Evolutionary conservation across 2,888 invertebrate genomes (phyloP), one percentile per base, ranked within the genome.

Genomic region (Epinotia ramella): DNA sequence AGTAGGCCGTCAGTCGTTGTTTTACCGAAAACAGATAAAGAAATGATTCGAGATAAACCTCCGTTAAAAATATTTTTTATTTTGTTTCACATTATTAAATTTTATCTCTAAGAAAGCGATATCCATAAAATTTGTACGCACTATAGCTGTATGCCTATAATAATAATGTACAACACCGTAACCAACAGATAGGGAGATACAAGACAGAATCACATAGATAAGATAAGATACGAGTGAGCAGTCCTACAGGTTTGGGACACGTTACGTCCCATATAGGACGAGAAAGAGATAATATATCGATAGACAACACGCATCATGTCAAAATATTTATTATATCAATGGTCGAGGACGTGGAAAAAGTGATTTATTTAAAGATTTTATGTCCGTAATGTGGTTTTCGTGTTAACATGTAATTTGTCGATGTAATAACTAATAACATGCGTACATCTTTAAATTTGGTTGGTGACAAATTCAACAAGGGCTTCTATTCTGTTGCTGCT

Each of bases 241-340:
- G 76, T 80, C 81, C 81, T 79, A 85, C 85, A 88, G 86, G 85
- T 83, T 84, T 81, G 49, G 74, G 80, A 80, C 86, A 82, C 84
- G 85, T 80, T 86, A 84, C 20, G 56, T 84, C 83, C 82, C 81
- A 80, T 82, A 78, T 81, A 76, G 79, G 79, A 78, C 80, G 80
- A 80, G 40, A 79, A 64, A 3, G 73, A 81, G 84, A 87, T 84
- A 84, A 83, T 78, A 56, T 75, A 67, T 72, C 72, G 79, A 80
- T 79, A 81, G 79, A 84, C 78, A 81, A 82, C 79, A 83, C 78
- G 77, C 78, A 78, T 75, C 77, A 79, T 85, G 89, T 89, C 88
- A 88, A 86, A 89, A 89, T 89, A 88, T 89, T 89, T 89, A 87
- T 87, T 84, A 80, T 81, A 81, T 85, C 83, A 82, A 83, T 81